A percentile compares a stretch with the other conserved stretches of the same genome.
Evolutionary conservation across 1,140 invertebrate species (phyloP).

Genomic region (Ceratina japonica): DNA sequence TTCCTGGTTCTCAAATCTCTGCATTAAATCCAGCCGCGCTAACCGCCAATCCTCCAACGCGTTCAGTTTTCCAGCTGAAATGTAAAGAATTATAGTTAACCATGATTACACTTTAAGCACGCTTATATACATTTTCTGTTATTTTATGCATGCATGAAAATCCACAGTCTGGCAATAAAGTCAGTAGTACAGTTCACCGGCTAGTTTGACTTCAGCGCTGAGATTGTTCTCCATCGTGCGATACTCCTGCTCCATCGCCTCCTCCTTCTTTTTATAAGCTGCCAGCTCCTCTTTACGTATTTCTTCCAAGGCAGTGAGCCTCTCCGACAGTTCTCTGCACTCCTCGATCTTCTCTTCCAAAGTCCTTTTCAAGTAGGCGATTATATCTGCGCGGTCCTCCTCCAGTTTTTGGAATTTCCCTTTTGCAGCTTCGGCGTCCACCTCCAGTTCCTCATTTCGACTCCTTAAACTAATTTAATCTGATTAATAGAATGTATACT

Average conservation of each 20-base stretch:
- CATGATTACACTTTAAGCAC: no score
- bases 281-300: conserved; percentile 84
- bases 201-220: conserved; percentile 90
- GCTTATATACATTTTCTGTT: no score
- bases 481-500: background rate
- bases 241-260: conserved; percentile 84
- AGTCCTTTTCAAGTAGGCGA: conserved; percentile 88
- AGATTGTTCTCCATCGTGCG: conserved; percentile 90
- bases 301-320: conserved; percentile 85
- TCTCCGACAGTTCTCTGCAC: conserved; percentile 88
- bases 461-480: conserved; percentile 80
- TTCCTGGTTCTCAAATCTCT: conserved; percentile 90
- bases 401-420: conserved; percentile 86
- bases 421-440: conserved; percentile 83
- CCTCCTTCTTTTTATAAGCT: conserved; percentile 82
- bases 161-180: no score
- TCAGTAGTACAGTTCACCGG: conserved; percentile 60
- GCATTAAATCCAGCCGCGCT: conserved; percentile 89
- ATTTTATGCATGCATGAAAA: no score
- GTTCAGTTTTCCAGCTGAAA: conserved; percentile 88
- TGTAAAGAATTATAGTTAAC: background rate
- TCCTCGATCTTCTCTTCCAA: conserved; percentile 87
- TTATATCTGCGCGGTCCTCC: conserved; percentile 90
- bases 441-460: conserved; percentile 87
- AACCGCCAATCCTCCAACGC: conserved; percentile 92